Conservation (phyloP, 1,140 invertebrate species). For the Hycleus phaleratus region DNA sequence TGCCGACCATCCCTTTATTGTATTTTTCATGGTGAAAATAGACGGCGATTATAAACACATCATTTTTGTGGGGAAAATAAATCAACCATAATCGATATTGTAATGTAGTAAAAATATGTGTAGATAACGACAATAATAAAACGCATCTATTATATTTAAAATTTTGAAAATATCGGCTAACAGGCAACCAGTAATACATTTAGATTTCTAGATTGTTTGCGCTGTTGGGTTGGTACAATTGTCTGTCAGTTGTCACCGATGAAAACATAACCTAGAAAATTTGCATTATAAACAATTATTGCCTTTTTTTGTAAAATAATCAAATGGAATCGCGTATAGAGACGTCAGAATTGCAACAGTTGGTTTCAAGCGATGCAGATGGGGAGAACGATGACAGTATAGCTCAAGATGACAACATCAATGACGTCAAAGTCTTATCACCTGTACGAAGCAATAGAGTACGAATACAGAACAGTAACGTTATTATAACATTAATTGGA, state of each 20-base stretch:
- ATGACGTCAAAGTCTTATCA: conserved; percentile 37
- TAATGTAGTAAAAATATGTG: too few species aligned
- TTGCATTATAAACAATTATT: too few species aligned
- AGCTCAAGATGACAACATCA: conserved; percentile 35
- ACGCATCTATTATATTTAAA: too few species aligned
- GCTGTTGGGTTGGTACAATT: conserved; percentile 2
- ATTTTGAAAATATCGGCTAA: too few species aligned
- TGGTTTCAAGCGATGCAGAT: conserved; percentile 41
- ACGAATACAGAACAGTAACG: background rate
- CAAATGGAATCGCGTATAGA: conserved; percentile 39
- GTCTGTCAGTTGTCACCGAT: too few species aligned
- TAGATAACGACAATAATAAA: too few species aligned
- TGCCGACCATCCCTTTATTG: conserved; percentile 7
- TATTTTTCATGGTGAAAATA: background rate
- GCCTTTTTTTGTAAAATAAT: too few species aligned
- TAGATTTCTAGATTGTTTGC: background rate
- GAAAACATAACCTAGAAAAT: too few species aligned
- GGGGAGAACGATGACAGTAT: conserved; percentile 39
- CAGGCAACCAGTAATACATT: too few species aligned
- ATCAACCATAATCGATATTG: too few species aligned
- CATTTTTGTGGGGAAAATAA: too few species aligned
- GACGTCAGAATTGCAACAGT: conserved; percentile 38
- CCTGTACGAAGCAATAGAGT: conserved; percentile 38
- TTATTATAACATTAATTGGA: too few species aligned
- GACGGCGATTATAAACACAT: background rate